These are phyloP conservation scores for Lycodopsis pacificus DNA, from an alignment of 2,797 vertebrate genomes.

Conservation along the genomic window DNA sequence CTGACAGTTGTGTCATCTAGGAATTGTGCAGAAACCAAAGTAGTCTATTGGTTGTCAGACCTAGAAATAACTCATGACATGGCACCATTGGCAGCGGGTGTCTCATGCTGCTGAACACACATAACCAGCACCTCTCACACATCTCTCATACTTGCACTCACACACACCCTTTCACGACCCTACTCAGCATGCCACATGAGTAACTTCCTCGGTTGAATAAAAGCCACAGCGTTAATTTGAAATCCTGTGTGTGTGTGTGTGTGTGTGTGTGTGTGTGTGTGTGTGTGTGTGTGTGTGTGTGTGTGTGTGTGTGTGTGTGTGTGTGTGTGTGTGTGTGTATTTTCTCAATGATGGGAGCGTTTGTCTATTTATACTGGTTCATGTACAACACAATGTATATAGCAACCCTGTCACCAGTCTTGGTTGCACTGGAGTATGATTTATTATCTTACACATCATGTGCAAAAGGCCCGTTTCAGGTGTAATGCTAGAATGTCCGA, in stretches of 20 bases:
- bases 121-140: constrained; percentile 27
- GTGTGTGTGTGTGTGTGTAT: neutral
- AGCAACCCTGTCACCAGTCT: neutral
- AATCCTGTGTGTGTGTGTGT: constrained; percentile 14
- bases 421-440: constrained; percentile 1
- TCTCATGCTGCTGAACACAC: neutral
- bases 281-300: neutral
- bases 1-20: constrained; percentile 30
- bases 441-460: constrained; percentile 2
- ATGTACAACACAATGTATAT: constrained; percentile 1
- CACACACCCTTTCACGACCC: constrained; percentile 60
- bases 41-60: constrained; percentile 31
- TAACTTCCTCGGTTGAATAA: constrained; percentile 57
- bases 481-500: constrained; percentile 20
- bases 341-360: constrained; percentile 13
- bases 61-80: constrained; percentile 30
- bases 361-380: neutral
- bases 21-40: constrained; percentile 21
- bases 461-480: neutral
- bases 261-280: neutral
- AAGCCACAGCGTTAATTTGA: constrained; percentile 54
- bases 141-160: constrained; percentile 52
- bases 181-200: constrained; percentile 66
- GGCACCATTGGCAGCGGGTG: constrained; percentile 4
- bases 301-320: neutral